A percentile compares a stretch with the other conserved stretches of the same genome.
Evolutionary conservation across 2,113 vertebrate genomes (phyloP).

Genomic region (Uria lomvia): DNA sequence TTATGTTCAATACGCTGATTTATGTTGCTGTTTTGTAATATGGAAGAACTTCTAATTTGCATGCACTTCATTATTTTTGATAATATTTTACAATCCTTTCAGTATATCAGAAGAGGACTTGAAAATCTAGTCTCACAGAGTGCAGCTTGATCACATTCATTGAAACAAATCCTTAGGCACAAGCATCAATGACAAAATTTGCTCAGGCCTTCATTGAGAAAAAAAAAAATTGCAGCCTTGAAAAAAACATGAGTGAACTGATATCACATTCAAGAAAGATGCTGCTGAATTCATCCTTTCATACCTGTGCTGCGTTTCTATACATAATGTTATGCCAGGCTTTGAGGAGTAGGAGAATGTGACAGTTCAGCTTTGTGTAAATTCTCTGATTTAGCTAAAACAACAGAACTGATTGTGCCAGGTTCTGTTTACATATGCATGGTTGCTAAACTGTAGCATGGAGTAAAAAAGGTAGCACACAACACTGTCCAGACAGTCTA

Average conservation of each 20-base stretch:
- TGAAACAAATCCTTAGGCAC: neutral
- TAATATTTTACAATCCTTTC: neutral
- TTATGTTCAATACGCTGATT: neutral
- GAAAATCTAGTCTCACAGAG: neutral
- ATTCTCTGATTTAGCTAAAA: neutral
- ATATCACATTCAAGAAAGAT: neutral
- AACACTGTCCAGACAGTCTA: neutral
- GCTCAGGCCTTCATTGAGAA: neutral
- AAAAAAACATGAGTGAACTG: neutral
- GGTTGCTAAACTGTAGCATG: neutral
- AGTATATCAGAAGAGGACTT: neutral
- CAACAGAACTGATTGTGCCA: neutral
- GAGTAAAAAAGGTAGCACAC: neutral
- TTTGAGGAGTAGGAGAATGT: neutral
- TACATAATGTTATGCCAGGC: neutral
- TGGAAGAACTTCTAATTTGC: neutral
- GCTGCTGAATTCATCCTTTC: neutral
- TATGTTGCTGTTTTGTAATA: neutral
- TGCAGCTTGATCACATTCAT: neutral
- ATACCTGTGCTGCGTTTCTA: neutral
- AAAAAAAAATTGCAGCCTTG: neutral
- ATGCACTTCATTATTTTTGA: neutral
- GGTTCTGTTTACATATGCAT: neutral
- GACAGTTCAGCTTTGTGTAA: neutral
- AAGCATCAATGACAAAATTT: neutral